Evolutionary conservation across 2,888 invertebrate genomes (phyloP).

Genomic region (Eristalis arbustorum): DNA sequence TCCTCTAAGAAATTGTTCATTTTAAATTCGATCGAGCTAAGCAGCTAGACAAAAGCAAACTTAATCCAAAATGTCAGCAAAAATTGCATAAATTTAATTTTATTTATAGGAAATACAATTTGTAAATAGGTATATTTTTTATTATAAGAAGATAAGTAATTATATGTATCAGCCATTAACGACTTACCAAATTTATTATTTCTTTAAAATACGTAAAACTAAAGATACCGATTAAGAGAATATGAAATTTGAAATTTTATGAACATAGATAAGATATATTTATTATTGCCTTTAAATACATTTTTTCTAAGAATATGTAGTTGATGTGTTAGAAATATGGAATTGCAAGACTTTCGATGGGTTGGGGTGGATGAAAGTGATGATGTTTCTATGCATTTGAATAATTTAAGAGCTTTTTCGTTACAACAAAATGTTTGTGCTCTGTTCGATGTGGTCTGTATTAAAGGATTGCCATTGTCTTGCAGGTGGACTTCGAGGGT

Average conservation of each 20-base stretch:
- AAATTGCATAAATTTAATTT: background rate
- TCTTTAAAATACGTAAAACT: conserved; percentile 40
- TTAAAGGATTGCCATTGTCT: too few species aligned
- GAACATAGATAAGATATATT: conserved; percentile 37
- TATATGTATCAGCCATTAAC: background rate
- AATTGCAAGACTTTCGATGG: background rate
- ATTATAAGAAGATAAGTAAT: background rate
- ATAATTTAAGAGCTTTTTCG: too few species aligned
- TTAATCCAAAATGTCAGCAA: background rate
- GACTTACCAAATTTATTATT: conserved; percentile 3
- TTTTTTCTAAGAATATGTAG: conserved; percentile 60
- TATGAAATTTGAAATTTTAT: conserved; percentile 2
- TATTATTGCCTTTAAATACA: conserved; percentile 61
- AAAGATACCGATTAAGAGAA: background rate
- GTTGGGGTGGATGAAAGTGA: background rate
- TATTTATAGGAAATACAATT: background rate
- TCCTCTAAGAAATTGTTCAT: background rate
- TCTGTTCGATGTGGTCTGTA: too few species aligned
- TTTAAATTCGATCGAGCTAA: background rate
- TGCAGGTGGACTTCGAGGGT: too few species aligned
- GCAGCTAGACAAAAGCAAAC: background rate
- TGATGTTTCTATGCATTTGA: too few species aligned
- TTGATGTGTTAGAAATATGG: conserved; percentile 28
- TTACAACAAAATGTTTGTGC: too few species aligned
- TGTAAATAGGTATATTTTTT: background rate